Evolutionary conservation across 2,113 vertebrate genomes (phyloP).

Genomic region (Cacatua alba): DNA sequence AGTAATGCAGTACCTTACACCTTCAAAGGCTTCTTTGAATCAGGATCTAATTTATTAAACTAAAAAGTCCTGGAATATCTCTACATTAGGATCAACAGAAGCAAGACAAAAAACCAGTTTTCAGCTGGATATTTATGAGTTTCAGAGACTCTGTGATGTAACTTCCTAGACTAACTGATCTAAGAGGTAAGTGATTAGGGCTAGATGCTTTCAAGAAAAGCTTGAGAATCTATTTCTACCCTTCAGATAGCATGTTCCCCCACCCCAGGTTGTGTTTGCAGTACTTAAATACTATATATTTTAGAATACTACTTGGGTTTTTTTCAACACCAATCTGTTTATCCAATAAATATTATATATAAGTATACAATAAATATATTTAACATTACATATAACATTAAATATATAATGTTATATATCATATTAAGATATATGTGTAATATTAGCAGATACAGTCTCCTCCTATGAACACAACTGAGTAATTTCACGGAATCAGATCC

Average conservation of each 20-base stretch:
- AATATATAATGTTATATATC: no score
- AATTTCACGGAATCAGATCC: not conserved
- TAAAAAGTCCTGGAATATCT: not conserved
- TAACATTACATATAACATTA: no score
- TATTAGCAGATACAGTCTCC: not conserved
- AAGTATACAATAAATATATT: not conserved
- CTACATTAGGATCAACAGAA: not conserved
- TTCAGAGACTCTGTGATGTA: not conserved
- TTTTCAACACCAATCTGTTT: not conserved
- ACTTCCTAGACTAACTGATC: not conserved
- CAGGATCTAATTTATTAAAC: not conserved
- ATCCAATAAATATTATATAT: not conserved
- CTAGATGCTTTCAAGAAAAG: not conserved
- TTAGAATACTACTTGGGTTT: accelerated
- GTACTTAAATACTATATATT: not conserved
- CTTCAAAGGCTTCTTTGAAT: not conserved
- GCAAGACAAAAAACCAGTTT: not conserved
- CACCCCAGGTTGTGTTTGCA: accelerated
- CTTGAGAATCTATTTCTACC: not conserved
- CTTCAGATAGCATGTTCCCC: not conserved
- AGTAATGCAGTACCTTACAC: not conserved
- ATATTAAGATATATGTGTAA: no score
- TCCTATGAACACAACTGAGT: not conserved
- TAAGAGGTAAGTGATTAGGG: not conserved
- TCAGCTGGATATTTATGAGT: not conserved